Evolutionary conservation across 35 echinoderm and acorn worm species (phyloP).

Genomic region (Ptychodera flava): DNA sequence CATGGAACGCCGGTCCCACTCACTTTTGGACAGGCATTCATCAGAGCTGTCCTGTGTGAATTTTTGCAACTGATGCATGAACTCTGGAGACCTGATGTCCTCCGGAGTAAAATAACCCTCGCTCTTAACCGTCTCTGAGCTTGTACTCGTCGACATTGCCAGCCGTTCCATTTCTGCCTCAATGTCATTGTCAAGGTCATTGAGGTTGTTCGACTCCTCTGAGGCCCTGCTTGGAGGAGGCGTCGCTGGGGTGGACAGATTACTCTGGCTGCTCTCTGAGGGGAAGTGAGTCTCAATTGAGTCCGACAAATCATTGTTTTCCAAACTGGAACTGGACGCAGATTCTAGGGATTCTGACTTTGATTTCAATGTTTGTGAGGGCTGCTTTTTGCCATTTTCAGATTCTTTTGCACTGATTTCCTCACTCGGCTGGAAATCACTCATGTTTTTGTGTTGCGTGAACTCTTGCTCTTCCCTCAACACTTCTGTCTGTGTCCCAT

Average conservation of each 20-base stretch:
- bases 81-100: neutral
- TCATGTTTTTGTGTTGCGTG: too few relatives aligned
- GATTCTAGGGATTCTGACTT: neutral
- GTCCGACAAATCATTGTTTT: too few relatives aligned
- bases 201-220: neutral
- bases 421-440: too few relatives aligned
- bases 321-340: neutral
- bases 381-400: too few relatives aligned
- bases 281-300: neutral
- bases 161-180: neutral
- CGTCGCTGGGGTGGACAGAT: neutral
- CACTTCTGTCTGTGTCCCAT: neutral
- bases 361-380: neutral
- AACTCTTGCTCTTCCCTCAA: neutral
- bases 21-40: neutral
- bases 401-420: too few relatives aligned
- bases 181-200: neutral
- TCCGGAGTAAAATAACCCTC: neutral
- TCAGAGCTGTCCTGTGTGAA: neutral
- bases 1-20: neutral
- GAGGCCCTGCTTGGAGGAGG: neutral
- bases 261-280: neutral
- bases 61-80: neutral
- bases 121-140: neutral
- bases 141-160: neutral